Evolutionary conservation across 2,113 vertebrate species (phyloP).

Genomic region (Acinonyx jubatus): DNA sequence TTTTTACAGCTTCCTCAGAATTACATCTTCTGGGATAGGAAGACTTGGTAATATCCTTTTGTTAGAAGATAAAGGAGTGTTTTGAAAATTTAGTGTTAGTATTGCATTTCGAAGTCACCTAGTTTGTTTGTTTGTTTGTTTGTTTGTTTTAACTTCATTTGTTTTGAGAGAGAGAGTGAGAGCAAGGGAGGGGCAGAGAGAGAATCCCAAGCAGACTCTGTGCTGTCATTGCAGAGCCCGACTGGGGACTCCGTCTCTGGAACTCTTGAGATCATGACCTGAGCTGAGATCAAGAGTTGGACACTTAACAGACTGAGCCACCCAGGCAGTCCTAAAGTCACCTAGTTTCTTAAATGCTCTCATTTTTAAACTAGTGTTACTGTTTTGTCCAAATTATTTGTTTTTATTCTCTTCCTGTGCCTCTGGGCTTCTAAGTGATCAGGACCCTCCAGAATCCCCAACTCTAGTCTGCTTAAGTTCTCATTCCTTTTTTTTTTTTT

Average conservation of each 20-base stretch:
- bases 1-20: background rate
- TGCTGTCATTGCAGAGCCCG: too few relatives aligned
- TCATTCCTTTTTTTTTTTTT: background rate
- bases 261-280: too few relatives aligned
- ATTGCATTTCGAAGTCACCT: background rate
- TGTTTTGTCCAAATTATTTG: background rate
- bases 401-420: background rate
- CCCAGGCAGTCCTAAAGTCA: background rate
- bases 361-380: background rate
- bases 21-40: background rate
- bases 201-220: too few relatives aligned
- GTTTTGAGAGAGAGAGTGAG: too few relatives aligned
- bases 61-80: background rate
- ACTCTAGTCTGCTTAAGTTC: background rate
- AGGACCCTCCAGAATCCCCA: background rate
- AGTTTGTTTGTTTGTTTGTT: background rate
- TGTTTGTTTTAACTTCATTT: too few relatives aligned
- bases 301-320: too few relatives aligned
- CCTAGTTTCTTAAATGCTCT: background rate
- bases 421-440: background rate
- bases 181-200: too few relatives aligned
- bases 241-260: accelerated
- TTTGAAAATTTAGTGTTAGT: background rate
- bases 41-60: background rate
- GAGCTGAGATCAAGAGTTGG: too few relatives aligned